phyloP scores from a whole-genome alignment of 2,797 vertebrate species.

The Ciconia nigra region DNA sequence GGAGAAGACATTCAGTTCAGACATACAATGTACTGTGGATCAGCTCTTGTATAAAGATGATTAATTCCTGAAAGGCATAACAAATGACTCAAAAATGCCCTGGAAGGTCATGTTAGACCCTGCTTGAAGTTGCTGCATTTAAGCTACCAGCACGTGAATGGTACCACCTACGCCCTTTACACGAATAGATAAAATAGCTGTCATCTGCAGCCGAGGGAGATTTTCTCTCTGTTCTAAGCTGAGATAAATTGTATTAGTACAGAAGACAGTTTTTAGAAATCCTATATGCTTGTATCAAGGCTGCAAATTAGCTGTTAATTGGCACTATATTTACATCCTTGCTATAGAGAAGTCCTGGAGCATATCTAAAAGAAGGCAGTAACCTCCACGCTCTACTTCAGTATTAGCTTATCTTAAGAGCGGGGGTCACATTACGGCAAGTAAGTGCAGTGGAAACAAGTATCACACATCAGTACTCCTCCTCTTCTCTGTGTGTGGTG shows the following conservation, averaged over 20 bases:
- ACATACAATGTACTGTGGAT: not conserved
- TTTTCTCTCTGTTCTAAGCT: not conserved
- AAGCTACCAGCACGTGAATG: not conserved
- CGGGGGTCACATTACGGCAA: accelerated
- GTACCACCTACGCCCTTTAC: not conserved
- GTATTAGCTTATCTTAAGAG: not conserved
- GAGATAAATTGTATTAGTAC: not conserved
- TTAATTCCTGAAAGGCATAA: not conserved
- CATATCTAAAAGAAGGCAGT: not conserved
- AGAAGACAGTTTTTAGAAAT: not conserved
- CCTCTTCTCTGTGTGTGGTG: not conserved
- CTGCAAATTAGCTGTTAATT: not conserved
- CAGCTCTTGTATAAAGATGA: not conserved
- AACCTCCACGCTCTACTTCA: accelerated
- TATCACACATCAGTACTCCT: not conserved
- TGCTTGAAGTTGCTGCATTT: not conserved
- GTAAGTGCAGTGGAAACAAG: not conserved
- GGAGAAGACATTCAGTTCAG: not conserved
- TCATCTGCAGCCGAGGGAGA: not conserved
- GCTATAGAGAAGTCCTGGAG: not conserved
- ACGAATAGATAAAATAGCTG: not conserved
- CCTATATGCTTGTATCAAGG: not conserved
- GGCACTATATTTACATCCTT: not conserved
- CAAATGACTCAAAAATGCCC: not conserved
- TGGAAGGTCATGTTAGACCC: not conserved